A percentile compares a stretch with the other conserved stretches of the same genome.
Evolutionary conservation across 2,888 invertebrate species (phyloP).

Genomic region (Clivina fossor): DNA sequence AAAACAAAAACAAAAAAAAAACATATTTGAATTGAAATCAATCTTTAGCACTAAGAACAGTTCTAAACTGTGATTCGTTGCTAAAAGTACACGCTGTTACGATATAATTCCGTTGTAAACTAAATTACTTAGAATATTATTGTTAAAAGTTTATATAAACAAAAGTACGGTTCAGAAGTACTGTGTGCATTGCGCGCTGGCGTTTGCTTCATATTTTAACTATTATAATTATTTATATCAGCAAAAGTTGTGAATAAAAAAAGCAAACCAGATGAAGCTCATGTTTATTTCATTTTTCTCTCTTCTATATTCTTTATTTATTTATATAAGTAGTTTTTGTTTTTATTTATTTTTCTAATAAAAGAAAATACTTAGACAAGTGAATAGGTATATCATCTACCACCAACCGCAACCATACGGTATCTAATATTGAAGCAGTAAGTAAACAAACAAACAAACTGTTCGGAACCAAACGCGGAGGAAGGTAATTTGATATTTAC

Average conservation of each 20-base stretch:
- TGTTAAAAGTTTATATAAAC: constrained; percentile 38
- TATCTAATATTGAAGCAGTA: too few species aligned
- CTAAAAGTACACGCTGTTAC: constrained; percentile 35
- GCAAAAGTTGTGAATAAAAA: constrained; percentile 35
- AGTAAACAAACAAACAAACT: too few species aligned
- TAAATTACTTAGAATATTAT: constrained; percentile 37
- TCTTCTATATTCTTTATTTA: constrained; percentile 1
- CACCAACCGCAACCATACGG: too few species aligned
- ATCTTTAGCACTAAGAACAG: constrained; percentile 29
- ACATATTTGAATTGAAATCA: constrained; percentile 30
- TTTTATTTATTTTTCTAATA: not conserved
- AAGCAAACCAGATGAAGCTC: constrained; percentile 29
- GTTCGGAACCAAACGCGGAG: too few species aligned
- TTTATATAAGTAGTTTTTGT: not conserved
- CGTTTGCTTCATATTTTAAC: constrained; percentile 35
- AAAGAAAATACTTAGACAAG: too few species aligned
- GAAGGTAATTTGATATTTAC: too few species aligned
- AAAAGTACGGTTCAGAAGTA: constrained; percentile 35
- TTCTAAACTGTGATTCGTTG: constrained; percentile 27
- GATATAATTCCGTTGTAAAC: constrained; percentile 35
- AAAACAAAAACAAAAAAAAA: constrained; percentile 11
- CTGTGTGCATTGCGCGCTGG: constrained; percentile 34
- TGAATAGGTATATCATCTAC: too few species aligned
- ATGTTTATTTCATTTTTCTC: constrained; percentile 18
- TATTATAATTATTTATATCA: constrained; percentile 35